Evolutionary conservation across 2,888 invertebrate genomes (phyloP).

Genomic region (Apamea crenata): DNA sequence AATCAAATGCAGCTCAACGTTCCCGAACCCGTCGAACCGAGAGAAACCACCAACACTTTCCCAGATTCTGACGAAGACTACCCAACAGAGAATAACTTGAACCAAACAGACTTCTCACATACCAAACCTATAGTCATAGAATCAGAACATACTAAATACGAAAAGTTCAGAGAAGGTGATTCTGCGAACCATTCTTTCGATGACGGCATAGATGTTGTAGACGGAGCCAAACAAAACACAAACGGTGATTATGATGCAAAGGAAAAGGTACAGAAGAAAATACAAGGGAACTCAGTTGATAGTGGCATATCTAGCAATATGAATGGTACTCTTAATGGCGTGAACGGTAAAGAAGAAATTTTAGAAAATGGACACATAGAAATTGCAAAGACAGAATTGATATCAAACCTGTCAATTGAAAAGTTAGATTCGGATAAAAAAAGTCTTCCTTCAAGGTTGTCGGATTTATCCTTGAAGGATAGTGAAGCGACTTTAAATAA

Average conservation of each 20-base stretch:
- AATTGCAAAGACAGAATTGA: conserved; percentile 66
- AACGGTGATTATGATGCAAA: conserved; percentile 73
- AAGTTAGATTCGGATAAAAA: conserved; percentile 74
- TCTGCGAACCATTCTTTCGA: conserved; percentile 87
- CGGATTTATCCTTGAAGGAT: conserved; percentile 84
- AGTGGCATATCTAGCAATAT: conserved; percentile 86
- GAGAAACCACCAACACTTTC: conserved; percentile 81
- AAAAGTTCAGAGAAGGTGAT: conserved; percentile 80
- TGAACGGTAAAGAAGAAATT: conserved; percentile 65
- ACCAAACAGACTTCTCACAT: conserved; percentile 87
- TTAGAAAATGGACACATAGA: conserved; percentile 67
- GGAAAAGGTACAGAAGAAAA: conserved; percentile 77
- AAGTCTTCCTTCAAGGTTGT: conserved; percentile 78
- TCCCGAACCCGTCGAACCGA: conserved; percentile 83
- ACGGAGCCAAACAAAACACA: conserved; percentile 78
- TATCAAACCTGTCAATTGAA: conserved; percentile 56
- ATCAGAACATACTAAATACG: conserved; percentile 82
- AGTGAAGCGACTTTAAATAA: conserved; percentile 77
- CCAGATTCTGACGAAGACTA: conserved; percentile 86
- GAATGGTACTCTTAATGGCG: conserved; percentile 72
- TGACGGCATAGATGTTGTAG: conserved; percentile 85
- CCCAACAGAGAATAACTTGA: conserved; percentile 86
- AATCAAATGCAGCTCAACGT: conserved; percentile 86
- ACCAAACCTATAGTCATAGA: conserved; percentile 87
- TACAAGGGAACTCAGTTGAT: conserved; percentile 85